Evolutionary conservation across 2,797 vertebrate species (phyloP), one percentile per base, ranked within the genome.

Genomic region (Sebastolobus altivelis): DNA sequence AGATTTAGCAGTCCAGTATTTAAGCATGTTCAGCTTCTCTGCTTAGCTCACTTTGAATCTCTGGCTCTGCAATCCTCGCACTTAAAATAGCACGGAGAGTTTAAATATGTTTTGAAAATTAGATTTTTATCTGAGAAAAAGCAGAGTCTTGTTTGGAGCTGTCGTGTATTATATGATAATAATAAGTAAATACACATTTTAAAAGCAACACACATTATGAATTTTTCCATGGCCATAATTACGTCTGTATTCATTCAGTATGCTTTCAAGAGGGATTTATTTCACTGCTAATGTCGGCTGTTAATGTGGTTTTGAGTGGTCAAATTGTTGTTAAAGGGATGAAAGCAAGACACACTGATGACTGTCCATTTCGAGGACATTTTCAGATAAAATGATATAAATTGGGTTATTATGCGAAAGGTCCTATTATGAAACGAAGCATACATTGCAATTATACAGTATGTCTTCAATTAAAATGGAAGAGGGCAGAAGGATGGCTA

Each of bases 341-440:
- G 62, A 82, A 81, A 88, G 67, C 67, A 33, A 70, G 54, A 52
- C n/a, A 69, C 43, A 40, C 18, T 22, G 65, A 46, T 63, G 35
- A 56, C 65, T 66, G 59, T 73, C 43, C 81, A 65, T 78, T 86
- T 82, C 68, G 35, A 59, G 77, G 27, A 58, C 1, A 46, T 77
- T 76, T 89, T 54, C 61, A 68, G 40, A 52, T 49, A 25, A 70
- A 72, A 74, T 73, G 25, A 73, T 59, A 55, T 13, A 54, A 67
- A 75, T 84, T 27, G 71, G 37, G 27, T 67, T 70, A 84, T 85
- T 85, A 76, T 70, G 65, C 8, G 13, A 77, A 77, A 82, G 58
- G 67, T 79, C 59, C 74, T 75, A 84, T 91, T 82, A 81, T 75
- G 68, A 86, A 86, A 84, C 72, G 61, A 79, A 81, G 72, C 72